A percentile compares a stretch with the other conserved stretches of the same genome.
These are phyloP conservation scores for Amphimallon solstitiale DNA, from an alignment of 2,888 invertebrate genomes.

Conservation along the genomic window DNA sequence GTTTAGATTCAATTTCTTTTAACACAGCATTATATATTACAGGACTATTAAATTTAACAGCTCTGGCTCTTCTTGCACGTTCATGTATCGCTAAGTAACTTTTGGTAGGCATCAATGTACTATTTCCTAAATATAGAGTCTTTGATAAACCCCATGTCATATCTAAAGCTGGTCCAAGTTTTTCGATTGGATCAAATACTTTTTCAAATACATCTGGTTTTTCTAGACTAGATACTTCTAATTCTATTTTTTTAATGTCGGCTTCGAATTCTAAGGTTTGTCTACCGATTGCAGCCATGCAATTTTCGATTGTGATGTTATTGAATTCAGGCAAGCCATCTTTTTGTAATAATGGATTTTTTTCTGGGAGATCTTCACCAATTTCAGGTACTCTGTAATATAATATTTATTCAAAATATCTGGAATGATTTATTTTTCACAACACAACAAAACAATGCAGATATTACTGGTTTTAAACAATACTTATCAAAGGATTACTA, in stretches of 20 bases:
- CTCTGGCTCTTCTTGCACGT: constrained; percentile 78
- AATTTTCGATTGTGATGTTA: constrained; percentile 83
- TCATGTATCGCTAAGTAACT: constrained; percentile 83
- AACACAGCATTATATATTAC: constrained; percentile 76
- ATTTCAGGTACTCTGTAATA: constrained; percentile 86
- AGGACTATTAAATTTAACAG: constrained; percentile 76
- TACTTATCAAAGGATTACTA: too few relatives aligned
- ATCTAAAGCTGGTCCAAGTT: constrained; percentile 77
- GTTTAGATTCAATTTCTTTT: constrained; percentile 61
- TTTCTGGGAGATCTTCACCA: constrained; percentile 81
- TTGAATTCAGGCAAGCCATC: constrained; percentile 84
- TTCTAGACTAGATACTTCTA: constrained; percentile 63
- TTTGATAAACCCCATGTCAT: constrained; percentile 90
- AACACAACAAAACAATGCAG: too few relatives aligned
- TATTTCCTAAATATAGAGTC: constrained; percentile 82
- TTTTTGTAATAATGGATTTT: constrained; percentile 78
- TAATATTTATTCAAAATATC: too few relatives aligned
- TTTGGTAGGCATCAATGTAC: constrained; percentile 81
- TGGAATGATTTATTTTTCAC: too few relatives aligned
- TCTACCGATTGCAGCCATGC: constrained; percentile 84
- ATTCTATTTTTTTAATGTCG: constrained; percentile 75
- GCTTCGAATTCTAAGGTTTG: constrained; percentile 85
- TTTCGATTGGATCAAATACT: constrained; percentile 80
- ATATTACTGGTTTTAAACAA: too few relatives aligned
- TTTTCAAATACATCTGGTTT: constrained; percentile 73